Evolutionary conservation across 2,113 vertebrate species (phyloP).

Genomic region (Oenanthe melanoleuca): DNA sequence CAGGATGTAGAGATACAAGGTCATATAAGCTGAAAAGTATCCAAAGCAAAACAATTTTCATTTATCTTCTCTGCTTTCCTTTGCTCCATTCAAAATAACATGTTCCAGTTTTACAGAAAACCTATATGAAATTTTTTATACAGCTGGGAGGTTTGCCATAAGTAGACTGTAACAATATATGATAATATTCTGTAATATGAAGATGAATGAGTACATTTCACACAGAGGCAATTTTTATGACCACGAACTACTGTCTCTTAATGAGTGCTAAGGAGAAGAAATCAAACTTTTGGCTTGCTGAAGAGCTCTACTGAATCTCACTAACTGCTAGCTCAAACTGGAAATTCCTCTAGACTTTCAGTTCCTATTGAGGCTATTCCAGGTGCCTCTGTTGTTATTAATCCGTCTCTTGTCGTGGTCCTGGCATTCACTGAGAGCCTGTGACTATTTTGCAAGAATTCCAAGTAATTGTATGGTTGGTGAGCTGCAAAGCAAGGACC

Average conservation of each 20-base stretch:
- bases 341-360: not conserved
- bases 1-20: conserved; percentile 45
- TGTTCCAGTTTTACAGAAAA: conserved; percentile 13
- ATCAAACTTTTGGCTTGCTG: not conserved
- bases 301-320: not conserved
- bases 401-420: not conserved
- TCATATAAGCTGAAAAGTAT: conserved; percentile 42
- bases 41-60: conserved; percentile 31
- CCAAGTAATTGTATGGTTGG: not conserved
- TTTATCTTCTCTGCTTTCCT: not conserved
- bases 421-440: not conserved
- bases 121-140: conserved; percentile 3
- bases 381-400: not conserved
- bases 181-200: not conserved
- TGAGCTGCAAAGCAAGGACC: not conserved
- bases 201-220: not conserved
- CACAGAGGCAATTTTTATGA: not conserved
- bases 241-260: not conserved
- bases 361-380: not conserved
- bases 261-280: not conserved
- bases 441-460: not conserved
- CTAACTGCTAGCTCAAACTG: not conserved
- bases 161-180: not conserved
- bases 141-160: not conserved
- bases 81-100: conserved; percentile 4